phyloP scores from a whole-genome alignment of 1,140 invertebrate genomes.

The Brachionus plicatilis region DNA sequence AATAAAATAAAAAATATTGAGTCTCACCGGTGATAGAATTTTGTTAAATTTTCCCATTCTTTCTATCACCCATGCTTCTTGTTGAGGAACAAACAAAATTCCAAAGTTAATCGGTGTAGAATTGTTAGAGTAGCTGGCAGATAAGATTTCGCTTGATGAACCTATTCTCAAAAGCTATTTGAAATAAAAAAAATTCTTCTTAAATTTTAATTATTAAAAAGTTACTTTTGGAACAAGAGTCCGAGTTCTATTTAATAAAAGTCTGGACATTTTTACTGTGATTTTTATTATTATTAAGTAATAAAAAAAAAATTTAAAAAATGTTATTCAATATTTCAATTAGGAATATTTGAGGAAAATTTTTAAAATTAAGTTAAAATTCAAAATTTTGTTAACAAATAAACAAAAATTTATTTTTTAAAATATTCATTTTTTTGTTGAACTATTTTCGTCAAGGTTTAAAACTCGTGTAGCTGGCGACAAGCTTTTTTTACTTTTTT shows the following conservation, averaged over 20 bases:
- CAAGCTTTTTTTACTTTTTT: no score
- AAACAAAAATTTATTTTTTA: background rate
- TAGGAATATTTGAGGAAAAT: background rate
- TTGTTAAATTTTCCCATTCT: constrained; percentile 93
- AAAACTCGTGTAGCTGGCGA: no score
- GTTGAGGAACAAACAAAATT: constrained; percentile 95
- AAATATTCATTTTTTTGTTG: no score
- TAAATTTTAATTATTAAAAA: background rate
- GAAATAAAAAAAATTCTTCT: background rate
- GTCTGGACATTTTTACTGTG: background rate
- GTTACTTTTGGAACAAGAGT: background rate
- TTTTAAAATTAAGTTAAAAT: background rate
- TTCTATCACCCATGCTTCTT: constrained; percentile 98
- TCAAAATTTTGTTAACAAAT: background rate
- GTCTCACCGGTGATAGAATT: constrained; percentile 72
- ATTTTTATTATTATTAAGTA: background rate
- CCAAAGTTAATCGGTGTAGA: constrained; percentile 74
- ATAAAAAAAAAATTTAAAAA: background rate
- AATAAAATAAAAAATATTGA: background rate
- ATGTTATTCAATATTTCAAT: background rate
- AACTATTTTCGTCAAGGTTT: no score
- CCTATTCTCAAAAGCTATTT: background rate
- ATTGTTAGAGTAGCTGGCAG: background rate
- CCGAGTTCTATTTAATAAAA: background rate
- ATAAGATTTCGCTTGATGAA: background rate